A percentile compares a stretch with the other conserved stretches of the same genome.
These are phyloP conservation scores for Syritta pipiens DNA, from an alignment of 2,888 invertebrate species.

Conservation along the genomic window DNA sequence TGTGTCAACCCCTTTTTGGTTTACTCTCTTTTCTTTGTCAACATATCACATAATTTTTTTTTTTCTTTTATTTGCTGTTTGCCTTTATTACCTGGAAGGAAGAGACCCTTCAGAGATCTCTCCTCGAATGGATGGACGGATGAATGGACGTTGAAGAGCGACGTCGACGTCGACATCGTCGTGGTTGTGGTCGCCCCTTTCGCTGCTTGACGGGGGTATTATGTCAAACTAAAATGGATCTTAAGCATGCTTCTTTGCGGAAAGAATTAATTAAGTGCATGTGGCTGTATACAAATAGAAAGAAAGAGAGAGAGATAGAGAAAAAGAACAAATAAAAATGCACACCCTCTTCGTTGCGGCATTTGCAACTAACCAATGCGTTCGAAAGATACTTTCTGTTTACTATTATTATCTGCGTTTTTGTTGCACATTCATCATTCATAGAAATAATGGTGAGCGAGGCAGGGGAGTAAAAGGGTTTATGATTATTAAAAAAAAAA, in stretches of 20 bases:
- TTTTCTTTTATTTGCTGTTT: slow-evolving; percentile 48
- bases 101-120: slow-evolving; percentile 60
- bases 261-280: slow-evolving; percentile 68
- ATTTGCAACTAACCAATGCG: slow-evolving; percentile 65
- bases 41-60: slow-evolving; percentile 31
- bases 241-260: slow-evolving; percentile 67
- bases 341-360: slow-evolving; percentile 53
- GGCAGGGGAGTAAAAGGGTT: slow-evolving; percentile 23
- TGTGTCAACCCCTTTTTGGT: slow-evolving; percentile 65
- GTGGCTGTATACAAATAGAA: not conserved
- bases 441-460: too few relatives aligned
- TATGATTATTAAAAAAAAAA: slow-evolving; percentile 12
- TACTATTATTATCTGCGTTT: slow-evolving; percentile 57
- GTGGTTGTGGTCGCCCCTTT: not conserved
- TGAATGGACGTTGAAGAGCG: slow-evolving; percentile 57
- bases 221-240: slow-evolving; percentile 69
- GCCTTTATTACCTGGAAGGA: slow-evolving; percentile 60
- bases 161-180: slow-evolving; percentile 4
- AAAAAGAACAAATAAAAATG: slow-evolving; percentile 35
- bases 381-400: slow-evolving; percentile 52
- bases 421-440: slow-evolving; percentile 66
- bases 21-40: slow-evolving; percentile 63
- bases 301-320: slow-evolving; percentile 1
- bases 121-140: slow-evolving; percentile 19
- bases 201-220: slow-evolving; percentile 40